These are phyloP conservation scores for Periophthalmodon schlosseri DNA, from an alignment of 2,113 vertebrate genomes.

Conservation along the genomic window DNA sequence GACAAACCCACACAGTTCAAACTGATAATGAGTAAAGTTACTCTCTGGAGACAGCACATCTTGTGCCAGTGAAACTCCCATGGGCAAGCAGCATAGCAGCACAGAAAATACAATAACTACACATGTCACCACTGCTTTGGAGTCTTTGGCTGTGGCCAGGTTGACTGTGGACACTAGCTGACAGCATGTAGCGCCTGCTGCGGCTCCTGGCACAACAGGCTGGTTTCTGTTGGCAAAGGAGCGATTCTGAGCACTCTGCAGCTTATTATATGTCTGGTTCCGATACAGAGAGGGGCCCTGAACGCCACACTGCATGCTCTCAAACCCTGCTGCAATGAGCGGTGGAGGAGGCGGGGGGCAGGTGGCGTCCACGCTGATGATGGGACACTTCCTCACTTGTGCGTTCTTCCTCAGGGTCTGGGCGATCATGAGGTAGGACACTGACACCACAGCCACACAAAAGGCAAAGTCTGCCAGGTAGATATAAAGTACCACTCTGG, in stretches of 20 bases:
- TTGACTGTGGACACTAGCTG: conserved; percentile 86
- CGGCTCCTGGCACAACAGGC: conserved; percentile 70
- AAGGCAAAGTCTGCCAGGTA: conserved; percentile 92
- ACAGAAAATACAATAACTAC: conserved; percentile 89
- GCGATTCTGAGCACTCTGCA: conserved; percentile 81
- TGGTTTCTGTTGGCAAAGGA: conserved; percentile 71
- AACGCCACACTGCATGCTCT: conserved; percentile 74
- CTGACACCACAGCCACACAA: conserved; percentile 87
- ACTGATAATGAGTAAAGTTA: conserved; percentile 89
- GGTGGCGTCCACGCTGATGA: conserved; percentile 79
- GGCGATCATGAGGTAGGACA: conserved; percentile 93
- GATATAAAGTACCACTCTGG: conserved; percentile 84
- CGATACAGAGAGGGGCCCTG: conserved; percentile 85
- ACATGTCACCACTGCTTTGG: conserved; percentile 90
- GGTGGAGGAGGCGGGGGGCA: conserved; percentile 76
- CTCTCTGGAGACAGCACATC: conserved; percentile 80
- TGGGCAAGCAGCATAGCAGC: conserved; percentile 90
- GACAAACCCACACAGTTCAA: conserved; percentile 92
- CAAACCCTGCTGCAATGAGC: conserved; percentile 74
- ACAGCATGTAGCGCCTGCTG: conserved; percentile 77
- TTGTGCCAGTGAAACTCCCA: conserved; percentile 88
- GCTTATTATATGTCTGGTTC: conserved; percentile 87
- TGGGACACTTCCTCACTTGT: conserved; percentile 82
- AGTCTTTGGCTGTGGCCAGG: conserved; percentile 88
- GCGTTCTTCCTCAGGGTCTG: conserved; percentile 88